Conservation (phyloP, 2,888 invertebrate genomes). For the Rugalucina vietnamica region DNA sequence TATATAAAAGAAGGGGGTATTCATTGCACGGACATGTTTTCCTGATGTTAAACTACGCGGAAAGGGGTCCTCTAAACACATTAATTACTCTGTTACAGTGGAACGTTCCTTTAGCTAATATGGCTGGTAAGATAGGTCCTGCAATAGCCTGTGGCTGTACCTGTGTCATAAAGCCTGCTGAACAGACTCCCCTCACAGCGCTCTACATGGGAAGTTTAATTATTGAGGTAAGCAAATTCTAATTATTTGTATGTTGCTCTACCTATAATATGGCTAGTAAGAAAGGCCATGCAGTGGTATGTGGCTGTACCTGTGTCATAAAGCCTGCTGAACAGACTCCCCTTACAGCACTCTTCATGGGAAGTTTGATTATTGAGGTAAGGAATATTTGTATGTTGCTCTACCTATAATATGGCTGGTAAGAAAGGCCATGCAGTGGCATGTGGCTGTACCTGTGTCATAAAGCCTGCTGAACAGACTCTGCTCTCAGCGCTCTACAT, state of each 20-base stretch:
- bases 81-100: constrained; percentile 83
- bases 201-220: constrained; percentile 79
- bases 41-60: too few species aligned
- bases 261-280: constrained; percentile 78
- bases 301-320: constrained; percentile 81
- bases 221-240: constrained; percentile 80
- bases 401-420: too few species aligned
- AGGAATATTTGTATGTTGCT: too few species aligned
- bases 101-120: constrained; percentile 82
- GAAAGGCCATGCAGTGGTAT: constrained; percentile 82
- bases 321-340: constrained; percentile 84
- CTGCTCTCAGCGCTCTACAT: constrained; percentile 82
- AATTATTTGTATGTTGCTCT: too few species aligned
- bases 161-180: constrained; percentile 83
- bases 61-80: too few species aligned
- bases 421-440: constrained; percentile 83
- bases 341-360: constrained; percentile 81
- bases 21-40: too few species aligned
- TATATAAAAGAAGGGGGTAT: too few species aligned
- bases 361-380: constrained; percentile 80
- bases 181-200: constrained; percentile 83
- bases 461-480: constrained; percentile 84
- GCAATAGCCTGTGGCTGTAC: constrained; percentile 82
- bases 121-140: constrained; percentile 80
- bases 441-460: constrained; percentile 80